These are phyloP conservation scores for Choristoneura fumiferana DNA, from an alignment of 1,140 invertebrate genomes.

Conservation along the genomic window DNA sequence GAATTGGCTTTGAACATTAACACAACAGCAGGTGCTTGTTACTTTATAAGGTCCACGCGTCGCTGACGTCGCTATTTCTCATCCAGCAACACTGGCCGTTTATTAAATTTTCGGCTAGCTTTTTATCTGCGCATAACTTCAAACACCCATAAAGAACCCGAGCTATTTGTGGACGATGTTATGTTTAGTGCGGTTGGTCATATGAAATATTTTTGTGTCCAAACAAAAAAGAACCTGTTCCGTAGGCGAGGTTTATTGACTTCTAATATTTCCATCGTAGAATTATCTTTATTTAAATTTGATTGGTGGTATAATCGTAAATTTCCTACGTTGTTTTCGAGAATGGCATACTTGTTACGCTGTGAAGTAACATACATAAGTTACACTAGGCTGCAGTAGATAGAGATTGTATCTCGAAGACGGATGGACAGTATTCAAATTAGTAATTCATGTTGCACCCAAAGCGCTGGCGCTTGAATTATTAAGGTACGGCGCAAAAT, in stretches of 20 bases:
- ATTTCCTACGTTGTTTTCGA: conserved; percentile 9
- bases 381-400: not conserved
- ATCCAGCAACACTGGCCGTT: not conserved
- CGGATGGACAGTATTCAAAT: conserved; percentile 6
- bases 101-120: not conserved
- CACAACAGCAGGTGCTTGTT: conserved; percentile 1
- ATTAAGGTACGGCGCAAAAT: conserved; percentile 29
- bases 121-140: conserved; percentile 3
- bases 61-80: not conserved
- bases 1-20: conserved; percentile 6
- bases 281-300: conserved; percentile 22
- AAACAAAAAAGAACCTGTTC: conserved; percentile 70
- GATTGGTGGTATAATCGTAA: conserved; percentile 17
- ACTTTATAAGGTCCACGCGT: conserved; percentile 11
- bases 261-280: conserved; percentile 56
- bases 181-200: conserved; percentile 35
- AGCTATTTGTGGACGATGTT: not conserved
- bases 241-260: conserved; percentile 65
- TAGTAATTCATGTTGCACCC: conserved; percentile 8
- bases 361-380: not conserved
- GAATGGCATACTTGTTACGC: not conserved
- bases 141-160: not conserved
- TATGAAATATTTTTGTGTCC: conserved; percentile 62
- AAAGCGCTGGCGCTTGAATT: conserved; percentile 23
- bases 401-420: conserved; percentile 1